A percentile compares a stretch with the other conserved stretches of the same genome.
Evolutionary conservation across 1,140 invertebrate species (phyloP).

Genomic region (Drosophila carrolli): DNA sequence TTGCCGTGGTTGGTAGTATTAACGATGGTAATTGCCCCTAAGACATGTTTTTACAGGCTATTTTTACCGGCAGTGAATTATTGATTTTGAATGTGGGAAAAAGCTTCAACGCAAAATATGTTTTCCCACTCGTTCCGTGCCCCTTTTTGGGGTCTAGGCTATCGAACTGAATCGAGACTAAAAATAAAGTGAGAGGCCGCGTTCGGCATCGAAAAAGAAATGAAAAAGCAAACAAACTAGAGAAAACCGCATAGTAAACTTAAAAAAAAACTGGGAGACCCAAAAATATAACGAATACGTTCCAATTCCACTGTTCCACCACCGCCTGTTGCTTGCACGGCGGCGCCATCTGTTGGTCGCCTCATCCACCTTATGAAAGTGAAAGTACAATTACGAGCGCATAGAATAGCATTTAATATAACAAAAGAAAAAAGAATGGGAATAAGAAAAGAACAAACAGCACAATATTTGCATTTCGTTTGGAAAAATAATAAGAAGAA

Average conservation of each 20-base stretch:
- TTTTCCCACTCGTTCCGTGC: conserved; percentile 12
- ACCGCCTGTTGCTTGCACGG: conserved; percentile 25
- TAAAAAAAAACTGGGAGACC: conserved; percentile 1
- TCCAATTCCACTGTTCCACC: conserved; percentile 14
- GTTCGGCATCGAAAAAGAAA: conserved; percentile 23
- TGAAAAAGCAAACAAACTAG: conserved; percentile 18
- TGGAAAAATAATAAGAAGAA: neutral
- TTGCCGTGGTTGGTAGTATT: conserved; percentile 23
- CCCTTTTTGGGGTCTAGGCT: conserved; percentile 46
- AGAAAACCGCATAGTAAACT: neutral
- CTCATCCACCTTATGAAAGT: conserved; percentile 4
- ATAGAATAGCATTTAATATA: conserved; percentile 11
- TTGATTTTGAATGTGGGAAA: conserved; percentile 26
- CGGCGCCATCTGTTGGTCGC: conserved; percentile 9
- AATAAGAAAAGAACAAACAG: conserved; percentile 2
- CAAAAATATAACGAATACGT: conserved; percentile 27
- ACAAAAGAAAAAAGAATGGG: neutral
- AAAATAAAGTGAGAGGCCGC: conserved; percentile 33
- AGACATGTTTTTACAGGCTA: conserved; percentile 27
- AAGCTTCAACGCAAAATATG: conserved; percentile 12
- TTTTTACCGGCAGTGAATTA: conserved; percentile 27
- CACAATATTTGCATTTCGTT: conserved; percentile 36
- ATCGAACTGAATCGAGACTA: conserved; percentile 25
- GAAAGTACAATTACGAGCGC: conserved; percentile 18
- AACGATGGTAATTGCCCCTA: conserved; percentile 35